Conservation (phyloP, 2,113 vertebrate species). For the Motacilla tschutschensis region DNA sequence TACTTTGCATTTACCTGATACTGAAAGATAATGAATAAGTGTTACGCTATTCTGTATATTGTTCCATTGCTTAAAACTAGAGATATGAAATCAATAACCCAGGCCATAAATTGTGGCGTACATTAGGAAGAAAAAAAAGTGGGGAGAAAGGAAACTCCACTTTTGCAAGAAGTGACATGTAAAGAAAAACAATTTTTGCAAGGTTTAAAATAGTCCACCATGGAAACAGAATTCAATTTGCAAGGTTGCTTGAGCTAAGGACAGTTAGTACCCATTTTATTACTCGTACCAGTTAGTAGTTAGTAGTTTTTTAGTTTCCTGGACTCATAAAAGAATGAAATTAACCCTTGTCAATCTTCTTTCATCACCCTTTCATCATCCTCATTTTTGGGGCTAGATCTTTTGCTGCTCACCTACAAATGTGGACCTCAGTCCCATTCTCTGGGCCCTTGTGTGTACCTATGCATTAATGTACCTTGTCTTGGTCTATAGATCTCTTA, state of each 20-base stretch:
- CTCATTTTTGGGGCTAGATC: background rate
- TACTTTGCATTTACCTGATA: background rate
- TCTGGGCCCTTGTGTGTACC: background rate
- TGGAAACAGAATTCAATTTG: background rate
- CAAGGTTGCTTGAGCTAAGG: background rate
- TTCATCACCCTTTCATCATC: background rate
- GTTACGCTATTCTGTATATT: background rate
- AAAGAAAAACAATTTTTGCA: background rate
- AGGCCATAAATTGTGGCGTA: background rate
- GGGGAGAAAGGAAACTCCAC: background rate
- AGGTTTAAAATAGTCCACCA: background rate
- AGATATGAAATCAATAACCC: background rate
- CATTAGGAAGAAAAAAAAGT: background rate
- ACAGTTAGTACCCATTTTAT: background rate
- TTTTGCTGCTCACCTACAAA: background rate
- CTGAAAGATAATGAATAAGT: background rate
- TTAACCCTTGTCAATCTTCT: background rate
- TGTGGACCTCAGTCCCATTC: background rate
- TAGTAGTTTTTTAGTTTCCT: background rate
- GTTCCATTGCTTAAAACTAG: background rate
- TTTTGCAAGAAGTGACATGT: background rate
- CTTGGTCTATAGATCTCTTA: background rate
- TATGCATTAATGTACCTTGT: background rate
- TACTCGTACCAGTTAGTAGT: background rate
- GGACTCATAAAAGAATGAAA: background rate